Percentiles rank a stretch among this genome's conserved stretches.
These are phyloP conservation scores for Nomada fucata DNA, from an alignment of 2,888 invertebrate genomes.

Conservation along the genomic window DNA sequence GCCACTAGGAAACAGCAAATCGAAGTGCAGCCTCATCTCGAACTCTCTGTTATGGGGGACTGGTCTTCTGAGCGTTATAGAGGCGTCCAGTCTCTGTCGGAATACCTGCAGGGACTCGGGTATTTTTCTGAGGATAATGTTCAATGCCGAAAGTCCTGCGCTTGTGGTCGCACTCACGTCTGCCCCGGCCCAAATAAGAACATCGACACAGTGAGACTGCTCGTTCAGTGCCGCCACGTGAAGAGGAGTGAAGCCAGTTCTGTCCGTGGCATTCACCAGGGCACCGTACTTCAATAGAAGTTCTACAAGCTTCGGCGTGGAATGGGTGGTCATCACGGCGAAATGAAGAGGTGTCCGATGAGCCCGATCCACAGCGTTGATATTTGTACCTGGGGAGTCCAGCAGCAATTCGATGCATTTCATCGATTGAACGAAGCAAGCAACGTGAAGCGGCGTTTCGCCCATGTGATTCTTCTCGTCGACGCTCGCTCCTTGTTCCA, in stretches of 20 bases:
- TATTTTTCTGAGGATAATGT: constrained; percentile 83
- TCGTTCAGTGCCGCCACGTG: constrained; percentile 85
- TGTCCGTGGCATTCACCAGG: constrained; percentile 81
- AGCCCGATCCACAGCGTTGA: constrained; percentile 82
- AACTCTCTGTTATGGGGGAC: constrained; percentile 81
- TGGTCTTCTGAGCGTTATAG: constrained; percentile 79
- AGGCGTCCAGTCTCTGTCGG: constrained; percentile 83
- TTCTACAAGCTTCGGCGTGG: constrained; percentile 78
- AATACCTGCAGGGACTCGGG: constrained; percentile 84
- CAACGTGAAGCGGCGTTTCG: constrained; percentile 85
- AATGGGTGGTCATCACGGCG: constrained; percentile 83
- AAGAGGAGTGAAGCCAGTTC: constrained; percentile 83
- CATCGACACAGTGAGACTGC: constrained; percentile 83
- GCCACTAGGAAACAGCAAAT: constrained; percentile 81
- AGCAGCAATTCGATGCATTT: constrained; percentile 80
- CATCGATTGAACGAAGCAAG: constrained; percentile 82
- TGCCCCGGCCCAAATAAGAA: constrained; percentile 84
- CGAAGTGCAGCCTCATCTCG: constrained; percentile 82
- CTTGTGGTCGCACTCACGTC: constrained; percentile 84
- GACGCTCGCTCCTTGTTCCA: constrained; percentile 83
- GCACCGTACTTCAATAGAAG: constrained; percentile 79
- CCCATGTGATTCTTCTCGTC: constrained; percentile 82
- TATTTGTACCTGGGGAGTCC: constrained; percentile 76
- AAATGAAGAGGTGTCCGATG: constrained; percentile 84
- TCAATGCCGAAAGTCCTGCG: constrained; percentile 83